These are phyloP conservation scores for Phalacrocorax brasilianus DNA, from an alignment of 2,113 vertebrate species.

Conservation along the genomic window DNA sequence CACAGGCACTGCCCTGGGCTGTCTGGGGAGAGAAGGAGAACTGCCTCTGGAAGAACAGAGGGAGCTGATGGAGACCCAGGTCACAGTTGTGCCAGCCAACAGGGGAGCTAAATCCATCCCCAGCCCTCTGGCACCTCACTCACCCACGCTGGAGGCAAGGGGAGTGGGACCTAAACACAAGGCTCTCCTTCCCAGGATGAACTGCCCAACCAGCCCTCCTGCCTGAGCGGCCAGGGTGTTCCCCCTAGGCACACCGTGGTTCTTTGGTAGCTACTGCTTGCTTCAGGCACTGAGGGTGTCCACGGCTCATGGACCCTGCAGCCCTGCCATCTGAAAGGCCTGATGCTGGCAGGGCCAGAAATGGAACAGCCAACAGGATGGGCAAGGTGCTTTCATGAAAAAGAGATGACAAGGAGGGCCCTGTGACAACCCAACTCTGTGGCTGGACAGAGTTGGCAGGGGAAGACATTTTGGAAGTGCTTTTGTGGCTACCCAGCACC, in stretches of 20 bases:
- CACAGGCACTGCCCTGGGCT: neutral
- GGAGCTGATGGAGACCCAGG: neutral
- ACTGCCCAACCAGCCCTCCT: neutral
- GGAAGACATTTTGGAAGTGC: neutral
- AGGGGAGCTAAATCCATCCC: neutral
- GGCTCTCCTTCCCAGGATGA: neutral
- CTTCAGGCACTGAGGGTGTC: neutral
- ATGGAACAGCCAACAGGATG: neutral
- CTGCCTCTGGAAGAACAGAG: neutral
- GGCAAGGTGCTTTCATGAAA: neutral
- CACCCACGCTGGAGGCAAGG: neutral
- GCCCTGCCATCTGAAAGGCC: neutral
- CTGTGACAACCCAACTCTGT: neutral
- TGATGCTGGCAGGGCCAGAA: neutral
- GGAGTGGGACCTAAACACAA: neutral
- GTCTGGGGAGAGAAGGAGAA: neutral
- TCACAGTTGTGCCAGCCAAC: neutral
- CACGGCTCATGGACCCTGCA: neutral
- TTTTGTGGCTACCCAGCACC: neutral
- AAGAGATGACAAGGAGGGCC: neutral
- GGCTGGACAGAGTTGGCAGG: neutral
- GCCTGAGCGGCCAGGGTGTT: neutral
- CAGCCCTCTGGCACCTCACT: neutral
- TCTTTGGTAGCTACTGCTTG: neutral
- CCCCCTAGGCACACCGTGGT: neutral